Evolutionary conservation across 2,113 vertebrate genomes (phyloP).

Genomic region (Nothoprocta pentlandii): DNA sequence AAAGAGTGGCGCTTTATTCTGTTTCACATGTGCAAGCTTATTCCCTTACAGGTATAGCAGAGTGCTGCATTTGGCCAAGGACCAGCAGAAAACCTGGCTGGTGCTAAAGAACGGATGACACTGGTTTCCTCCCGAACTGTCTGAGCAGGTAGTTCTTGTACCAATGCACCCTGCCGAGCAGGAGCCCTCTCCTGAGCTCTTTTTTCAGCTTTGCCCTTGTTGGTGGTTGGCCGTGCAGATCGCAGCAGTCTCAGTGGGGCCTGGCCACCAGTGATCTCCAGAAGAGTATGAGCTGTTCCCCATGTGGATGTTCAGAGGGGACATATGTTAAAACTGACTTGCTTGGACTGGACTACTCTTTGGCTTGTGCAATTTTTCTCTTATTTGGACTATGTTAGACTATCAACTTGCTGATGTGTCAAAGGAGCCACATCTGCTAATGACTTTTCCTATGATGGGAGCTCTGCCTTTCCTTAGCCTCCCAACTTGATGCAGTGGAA

Average conservation of each 20-base stretch:
- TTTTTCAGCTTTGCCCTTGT: slow-evolving; percentile 22
- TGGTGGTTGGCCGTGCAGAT: not conserved
- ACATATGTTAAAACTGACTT: not conserved
- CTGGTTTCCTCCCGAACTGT: not conserved
- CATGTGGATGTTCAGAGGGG: not conserved
- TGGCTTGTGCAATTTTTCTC: not conserved
- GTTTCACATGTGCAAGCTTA: fast-evolving
- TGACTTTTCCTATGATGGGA: not conserved
- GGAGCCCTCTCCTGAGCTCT: not conserved
- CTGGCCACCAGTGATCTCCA: not conserved
- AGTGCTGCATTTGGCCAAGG: not conserved
- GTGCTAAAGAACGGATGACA: not conserved
- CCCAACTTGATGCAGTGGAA: not conserved
- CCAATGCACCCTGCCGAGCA: not conserved
- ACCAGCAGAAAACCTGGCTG: not conserved
- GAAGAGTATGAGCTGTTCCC: not conserved
- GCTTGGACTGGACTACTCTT: not conserved
- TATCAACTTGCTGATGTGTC: not conserved
- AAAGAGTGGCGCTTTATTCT: not conserved
- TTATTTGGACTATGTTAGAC: not conserved
- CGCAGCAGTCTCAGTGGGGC: not conserved
- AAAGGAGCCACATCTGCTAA: not conserved
- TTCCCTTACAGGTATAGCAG: not conserved
- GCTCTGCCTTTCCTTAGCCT: not conserved
- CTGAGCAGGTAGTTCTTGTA: not conserved